Base-by-base conservation (phyloP, 2,888 invertebrate genomes). In the Synanthedon formicaeformis region DNA sequence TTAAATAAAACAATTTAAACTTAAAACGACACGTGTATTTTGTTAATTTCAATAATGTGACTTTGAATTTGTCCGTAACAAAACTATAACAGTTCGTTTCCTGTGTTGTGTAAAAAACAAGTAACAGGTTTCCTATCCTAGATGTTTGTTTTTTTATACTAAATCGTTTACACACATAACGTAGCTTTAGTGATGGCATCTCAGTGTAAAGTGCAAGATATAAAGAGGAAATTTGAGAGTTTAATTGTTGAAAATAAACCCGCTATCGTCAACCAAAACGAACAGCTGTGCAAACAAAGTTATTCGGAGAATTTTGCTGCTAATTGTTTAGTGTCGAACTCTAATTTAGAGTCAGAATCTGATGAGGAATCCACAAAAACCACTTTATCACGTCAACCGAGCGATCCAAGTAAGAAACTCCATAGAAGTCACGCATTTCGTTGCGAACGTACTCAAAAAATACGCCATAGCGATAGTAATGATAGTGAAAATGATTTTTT, bases 141-240 rank as follows among this genome's bases (percentile, higher is more conserved):
- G 41, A 50, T 13, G 27, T 34, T 50, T 34, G 40, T 50, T 50
- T 50, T 16, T 23, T 34, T n/a, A 27, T 50, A 50, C 18, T 13
- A 50, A 34, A 34, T 34, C 23, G 23, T 23, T 34, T 8, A 34
- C 10, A 34, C 5, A 34, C n/a, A 34, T 49, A 55, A 50, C 45
- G 48, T 54, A 64, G 70, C 14, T 6, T 16, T 82, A 81, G 86
- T 75, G 75, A 82, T 87, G 87, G 73, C 83, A 79, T 81, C 84
- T 57, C 75, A 80, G 67, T 70, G 78, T 56, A 76, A 78, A 79
- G 92, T 92, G 50, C 91, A 90, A 82, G 88, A 89, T 51, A 91
- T 92, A 57, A 91, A 90, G 69, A 90, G 84, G 73, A 90, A 89
- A 77, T 92, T 92, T 66, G 92, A 92, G 65, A 88, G 80, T 67